Evolutionary conservation across 2,113 vertebrate genomes (phyloP).

Genomic region (Antechinus flavipes): DNA sequence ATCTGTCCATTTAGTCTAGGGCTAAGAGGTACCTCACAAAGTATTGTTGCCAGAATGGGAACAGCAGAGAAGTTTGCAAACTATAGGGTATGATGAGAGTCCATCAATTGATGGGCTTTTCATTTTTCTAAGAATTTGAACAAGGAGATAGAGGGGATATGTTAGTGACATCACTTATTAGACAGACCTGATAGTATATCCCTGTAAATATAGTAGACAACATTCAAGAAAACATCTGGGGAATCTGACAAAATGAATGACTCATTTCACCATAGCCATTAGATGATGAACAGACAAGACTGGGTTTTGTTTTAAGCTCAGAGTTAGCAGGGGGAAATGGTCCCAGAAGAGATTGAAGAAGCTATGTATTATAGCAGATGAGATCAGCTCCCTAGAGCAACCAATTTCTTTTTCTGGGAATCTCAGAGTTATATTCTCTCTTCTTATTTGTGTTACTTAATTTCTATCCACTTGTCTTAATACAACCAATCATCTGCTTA

Average conservation of each 20-base stretch:
- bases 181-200: constrained; percentile 34
- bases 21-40: neutral
- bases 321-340: neutral
- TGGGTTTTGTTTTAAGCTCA: neutral
- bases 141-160: constrained; percentile 18
- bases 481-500: constrained; percentile 36
- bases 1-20: neutral
- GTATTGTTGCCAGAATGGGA: neutral
- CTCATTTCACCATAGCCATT: constrained; percentile 15
- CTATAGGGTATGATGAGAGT: neutral
- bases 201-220: neutral
- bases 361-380: neutral
- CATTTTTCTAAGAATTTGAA: constrained; percentile 26
- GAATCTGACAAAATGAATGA: neutral
- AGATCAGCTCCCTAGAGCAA: neutral
- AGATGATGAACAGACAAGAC: neutral
- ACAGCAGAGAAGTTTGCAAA: neutral
- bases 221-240: neutral
- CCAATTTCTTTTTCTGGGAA: neutral
- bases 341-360: neutral
- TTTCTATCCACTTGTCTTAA: constrained; percentile 3
- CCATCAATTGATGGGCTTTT: neutral
- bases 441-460: neutral
- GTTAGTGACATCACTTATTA: constrained; percentile 32
- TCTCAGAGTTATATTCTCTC: neutral